A percentile compares a stretch with the other conserved stretches of the same genome.
Conservation (phyloP, 2,113 vertebrate species). For the Mustelus asterias region DNA sequence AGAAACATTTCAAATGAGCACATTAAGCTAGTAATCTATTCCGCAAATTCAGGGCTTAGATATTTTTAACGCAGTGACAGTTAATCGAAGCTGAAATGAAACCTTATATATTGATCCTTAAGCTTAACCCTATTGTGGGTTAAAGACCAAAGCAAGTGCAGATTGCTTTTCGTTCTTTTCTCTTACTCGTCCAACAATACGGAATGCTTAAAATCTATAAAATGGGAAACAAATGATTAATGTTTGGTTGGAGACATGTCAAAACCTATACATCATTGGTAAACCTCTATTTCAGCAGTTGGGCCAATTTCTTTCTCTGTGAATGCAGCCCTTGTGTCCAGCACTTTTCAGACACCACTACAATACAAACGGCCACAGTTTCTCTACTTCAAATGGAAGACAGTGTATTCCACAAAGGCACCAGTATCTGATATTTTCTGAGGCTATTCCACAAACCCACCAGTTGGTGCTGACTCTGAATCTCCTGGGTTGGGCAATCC, state of each 20-base stretch:
- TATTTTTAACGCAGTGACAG: background rate
- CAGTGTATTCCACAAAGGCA: background rate
- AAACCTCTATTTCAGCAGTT: too few species aligned
- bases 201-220: background rate
- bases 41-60: background rate
- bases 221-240: background rate
- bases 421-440: background rate
- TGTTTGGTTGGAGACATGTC: background rate
- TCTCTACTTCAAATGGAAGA: background rate
- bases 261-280: background rate
- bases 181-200: too few species aligned
- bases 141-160: too few species aligned
- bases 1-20: background rate
- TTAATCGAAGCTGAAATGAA: background rate
- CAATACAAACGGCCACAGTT: background rate
- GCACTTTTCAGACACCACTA: background rate
- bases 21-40: background rate
- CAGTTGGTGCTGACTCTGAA: background rate
- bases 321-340: too few species aligned
- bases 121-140: too few species aligned
- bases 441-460: background rate
- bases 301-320: too few species aligned
- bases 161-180: background rate
- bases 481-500: background rate
- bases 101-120: background rate